Evolutionary conservation across 2,113 vertebrate genomes (phyloP), one percentile per base, ranked within the genome.

Genomic region (Triplophysa tibetana): DNA sequence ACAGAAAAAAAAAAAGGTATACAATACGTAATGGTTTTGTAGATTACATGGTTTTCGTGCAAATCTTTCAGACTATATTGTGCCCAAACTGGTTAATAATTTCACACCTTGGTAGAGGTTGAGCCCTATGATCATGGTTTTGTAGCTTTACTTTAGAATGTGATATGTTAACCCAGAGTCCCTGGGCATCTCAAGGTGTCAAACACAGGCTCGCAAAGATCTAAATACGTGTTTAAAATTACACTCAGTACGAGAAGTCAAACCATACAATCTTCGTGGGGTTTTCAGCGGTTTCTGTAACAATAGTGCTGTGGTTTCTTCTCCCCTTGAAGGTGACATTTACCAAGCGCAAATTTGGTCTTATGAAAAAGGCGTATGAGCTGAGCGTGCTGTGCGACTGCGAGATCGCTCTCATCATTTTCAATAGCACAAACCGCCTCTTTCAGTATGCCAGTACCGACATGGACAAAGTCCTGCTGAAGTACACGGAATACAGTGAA

Each of bases 311-410:
- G 73, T 68, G 70, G 19, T 81, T 75, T 83, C 8, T 70, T 19
- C 11, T 65, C 29, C 24, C 48, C 45, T 45, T 33, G 0, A 23
- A 98, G 96, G 96, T 98, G 87, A 98, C 96, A 0, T 98, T 98
- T 87, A 98, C 96, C 86, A 98, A 98, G 88, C 90, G 97, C 7
- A 98, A 98, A 68, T 98, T 98, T 8, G 97, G 97, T 24, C 90
- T 98, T 89, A 98, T 98, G 97, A 98, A 98, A 92, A 98, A 98
- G 85, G 97, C 97, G 0, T 98, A 98, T 0, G 97, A 98, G 90
- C 91, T 98, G 92, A 98, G 97, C 6, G 96, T 98, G 82, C 91
- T 98, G 77, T 98, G 97, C 0, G 96, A 98, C 94, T 98, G 97
- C 2, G 96, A 98, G 93, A 98, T 98, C 21, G 97, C 97, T 19